These are phyloP conservation scores for Dolomedes plantarius DNA, from an alignment of 2,888 invertebrate genomes.

Conservation along the genomic window DNA sequence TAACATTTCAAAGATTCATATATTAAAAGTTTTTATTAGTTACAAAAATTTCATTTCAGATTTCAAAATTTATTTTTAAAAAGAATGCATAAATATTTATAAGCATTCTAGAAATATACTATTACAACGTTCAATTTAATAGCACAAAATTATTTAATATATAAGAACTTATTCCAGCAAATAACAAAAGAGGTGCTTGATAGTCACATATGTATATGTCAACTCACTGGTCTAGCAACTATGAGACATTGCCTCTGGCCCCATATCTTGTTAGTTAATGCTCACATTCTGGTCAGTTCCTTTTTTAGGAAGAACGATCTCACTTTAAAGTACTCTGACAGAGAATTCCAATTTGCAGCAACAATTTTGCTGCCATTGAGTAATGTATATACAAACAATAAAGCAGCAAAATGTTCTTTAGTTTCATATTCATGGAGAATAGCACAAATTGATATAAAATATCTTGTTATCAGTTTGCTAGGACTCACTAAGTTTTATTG, in stretches of 20 bases:
- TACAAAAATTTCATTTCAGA: too few species aligned
- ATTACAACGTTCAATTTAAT: too few species aligned
- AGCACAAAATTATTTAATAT: too few species aligned
- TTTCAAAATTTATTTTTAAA: too few species aligned
- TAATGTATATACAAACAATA: background rate
- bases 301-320: too few species aligned
- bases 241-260: slow-evolving; percentile 38
- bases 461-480: slow-evolving; percentile 12
- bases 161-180: background rate
- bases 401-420: background rate
- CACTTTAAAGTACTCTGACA: background rate
- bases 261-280: slow-evolving; percentile 1
- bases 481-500: background rate
- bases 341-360: background rate
- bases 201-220: slow-evolving; percentile 2
- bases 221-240: slow-evolving; percentile 28
- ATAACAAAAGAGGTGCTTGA: slow-evolving; percentile 26
- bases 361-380: background rate
- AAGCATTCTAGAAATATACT: too few species aligned
- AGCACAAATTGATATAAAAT: slow-evolving; percentile 11
- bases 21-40: too few species aligned
- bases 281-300: too few species aligned
- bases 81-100: too few species aligned
- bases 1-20: too few species aligned
- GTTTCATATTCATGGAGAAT: background rate